Evolutionary conservation across 2,113 vertebrate genomes (phyloP).

Genomic region (Nipponia nippon): DNA sequence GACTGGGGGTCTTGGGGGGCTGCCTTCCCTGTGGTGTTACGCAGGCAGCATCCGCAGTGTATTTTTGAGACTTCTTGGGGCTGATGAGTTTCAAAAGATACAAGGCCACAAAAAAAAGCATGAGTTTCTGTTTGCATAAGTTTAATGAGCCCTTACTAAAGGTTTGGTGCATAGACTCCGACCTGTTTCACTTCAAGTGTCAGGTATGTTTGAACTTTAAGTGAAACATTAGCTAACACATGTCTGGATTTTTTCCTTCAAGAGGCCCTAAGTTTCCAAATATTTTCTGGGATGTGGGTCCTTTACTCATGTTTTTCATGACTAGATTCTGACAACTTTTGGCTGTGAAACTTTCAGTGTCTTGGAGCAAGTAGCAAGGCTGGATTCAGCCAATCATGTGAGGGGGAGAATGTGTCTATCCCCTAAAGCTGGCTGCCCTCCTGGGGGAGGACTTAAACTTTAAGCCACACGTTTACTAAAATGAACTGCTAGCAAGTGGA

Average conservation of each 20-base stretch:
- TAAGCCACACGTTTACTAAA: not conserved
- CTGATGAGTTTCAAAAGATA: not conserved
- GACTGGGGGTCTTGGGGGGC: fast-evolving
- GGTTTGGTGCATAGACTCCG: not conserved
- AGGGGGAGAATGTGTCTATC: not conserved
- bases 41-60: fast-evolving
- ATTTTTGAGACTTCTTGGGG: not conserved
- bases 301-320: not conserved
- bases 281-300: not conserved
- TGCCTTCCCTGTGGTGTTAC: fast-evolving
- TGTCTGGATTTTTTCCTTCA: not conserved
- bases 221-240: constrained; percentile 33
- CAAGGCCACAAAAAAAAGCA: not conserved
- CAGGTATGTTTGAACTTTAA: constrained; percentile 7
- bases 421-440: not conserved
- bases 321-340: not conserved
- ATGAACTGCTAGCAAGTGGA: not conserved
- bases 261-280: not conserved
- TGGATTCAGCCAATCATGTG: not conserved
- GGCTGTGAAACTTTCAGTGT: not conserved
- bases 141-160: not conserved
- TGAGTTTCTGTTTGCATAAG: not conserved
- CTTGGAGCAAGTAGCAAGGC: not conserved
- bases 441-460: not conserved
- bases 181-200: constrained; percentile 32